Base-by-base conservation (phyloP, 2,797 vertebrate species). In the Poeciliopsis gracilis region DNA sequence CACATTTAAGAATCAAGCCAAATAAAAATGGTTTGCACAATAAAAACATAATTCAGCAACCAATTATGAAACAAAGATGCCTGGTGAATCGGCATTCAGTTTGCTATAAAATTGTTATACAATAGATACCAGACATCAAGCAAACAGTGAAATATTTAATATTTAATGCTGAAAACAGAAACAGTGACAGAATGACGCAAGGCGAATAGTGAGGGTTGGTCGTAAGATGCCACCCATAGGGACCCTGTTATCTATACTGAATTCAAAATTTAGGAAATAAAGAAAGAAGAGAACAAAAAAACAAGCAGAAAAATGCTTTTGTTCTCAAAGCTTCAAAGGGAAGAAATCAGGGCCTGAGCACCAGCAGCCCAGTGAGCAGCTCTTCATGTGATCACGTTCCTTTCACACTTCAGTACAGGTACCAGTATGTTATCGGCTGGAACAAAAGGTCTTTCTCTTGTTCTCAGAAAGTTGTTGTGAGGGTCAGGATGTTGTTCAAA, bases 401-500 rank as follows among this genome's bases (percentile, higher is more conserved):
- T 90, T 88, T 92, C 91, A 90, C 86, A 82, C 85, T 82, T 90
- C 66, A 47, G 75, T 93, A 87, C 92, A 93, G 93, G 90, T 90
- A 90, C 89, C 86, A 87, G 76, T 86, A 89, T 89, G 86, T 72
- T 82, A 47, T 47, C 59, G 30, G 69, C 74, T 38, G 15, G 25
- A 15, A 76, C 78, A 75, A 79, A 81, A 66, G 55, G 28, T 4
- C 13, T 73, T 77, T 51, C 75, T 43, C 57, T 72, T 51, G 36
- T 61, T 63, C 41, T 75, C 46, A 70, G 47, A 72, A 76, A 69
- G 59, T 72, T 77, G 83, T 86, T 89, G 87, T 91, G 73, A 66
- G 77, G 78, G 80, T 86, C 89, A 88, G 92, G 90, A 91, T 91
- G 91, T 92, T 91, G 87, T 89, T 88, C 72, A 89, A 80, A 89